Evolutionary conservation across 1,140 invertebrate species (phyloP).

Genomic region (Chymomyza costata): DNA sequence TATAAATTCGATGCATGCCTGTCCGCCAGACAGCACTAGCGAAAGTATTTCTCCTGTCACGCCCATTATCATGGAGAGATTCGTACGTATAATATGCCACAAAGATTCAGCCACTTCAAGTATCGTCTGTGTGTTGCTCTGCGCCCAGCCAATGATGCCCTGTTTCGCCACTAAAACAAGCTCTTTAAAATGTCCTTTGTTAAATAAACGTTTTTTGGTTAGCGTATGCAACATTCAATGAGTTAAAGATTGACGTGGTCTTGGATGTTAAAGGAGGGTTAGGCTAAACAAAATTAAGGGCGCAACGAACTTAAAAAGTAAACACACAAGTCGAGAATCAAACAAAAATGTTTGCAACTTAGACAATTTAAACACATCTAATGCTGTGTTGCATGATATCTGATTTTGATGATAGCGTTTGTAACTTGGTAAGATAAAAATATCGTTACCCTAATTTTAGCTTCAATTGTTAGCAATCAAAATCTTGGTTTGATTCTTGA

Average conservation of each 20-base stretch:
- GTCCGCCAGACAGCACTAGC: conserved; percentile 91
- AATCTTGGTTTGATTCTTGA: too few species aligned
- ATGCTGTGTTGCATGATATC: too few species aligned
- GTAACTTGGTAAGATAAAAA: too few species aligned
- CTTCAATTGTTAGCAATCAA: too few species aligned
- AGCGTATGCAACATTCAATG: conserved; percentile 70
- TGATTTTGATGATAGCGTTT: too few species aligned
- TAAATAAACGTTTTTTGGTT: conserved; percentile 70
- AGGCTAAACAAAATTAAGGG: conserved; percentile 6
- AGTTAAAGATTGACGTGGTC: conserved; percentile 52
- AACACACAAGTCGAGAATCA: conserved; percentile 19
- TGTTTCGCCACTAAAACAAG: conserved; percentile 76
- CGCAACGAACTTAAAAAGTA: conserved; percentile 9
- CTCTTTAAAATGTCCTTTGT: conserved; percentile 76
- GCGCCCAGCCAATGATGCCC: conserved; percentile 87
- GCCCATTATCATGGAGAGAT: conserved; percentile 92
- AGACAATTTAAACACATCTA: too few species aligned
- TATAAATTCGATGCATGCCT: conserved; percentile 94
- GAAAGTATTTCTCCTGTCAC: conserved; percentile 91
- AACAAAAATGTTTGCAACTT: too few species aligned
- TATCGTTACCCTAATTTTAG: too few species aligned
- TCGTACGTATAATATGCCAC: conserved; percentile 95
- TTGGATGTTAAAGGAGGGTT: conserved; percentile 32
- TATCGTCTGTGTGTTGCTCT: conserved; percentile 94
- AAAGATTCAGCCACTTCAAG: conserved; percentile 92